A percentile compares a stretch with the other conserved stretches of the same genome.
phyloP scores from a whole-genome alignment of 2,888 invertebrate species.

The Chalcis sispes region DNA sequence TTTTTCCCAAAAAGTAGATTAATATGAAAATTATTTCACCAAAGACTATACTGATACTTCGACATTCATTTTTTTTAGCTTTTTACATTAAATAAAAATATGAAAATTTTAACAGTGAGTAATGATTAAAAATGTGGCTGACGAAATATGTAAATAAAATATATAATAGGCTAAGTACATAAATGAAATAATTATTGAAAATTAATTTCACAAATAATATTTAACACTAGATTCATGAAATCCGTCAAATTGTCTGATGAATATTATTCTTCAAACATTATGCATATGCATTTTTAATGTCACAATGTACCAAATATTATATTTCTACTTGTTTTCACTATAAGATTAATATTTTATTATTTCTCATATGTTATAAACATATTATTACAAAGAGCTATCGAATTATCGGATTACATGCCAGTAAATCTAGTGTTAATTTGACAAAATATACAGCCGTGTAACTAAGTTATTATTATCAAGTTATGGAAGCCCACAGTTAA shows the following conservation, averaged over 20 bases:
- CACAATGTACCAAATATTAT: too few species aligned
- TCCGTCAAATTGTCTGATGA: too few species aligned
- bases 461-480: too few species aligned
- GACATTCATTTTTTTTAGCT: not conserved
- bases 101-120: not conserved
- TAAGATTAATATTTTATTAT: too few species aligned
- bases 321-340: too few species aligned
- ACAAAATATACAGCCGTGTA: too few species aligned
- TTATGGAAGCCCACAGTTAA: constrained; percentile 30
- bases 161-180: not conserved
- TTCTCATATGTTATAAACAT: too few species aligned
- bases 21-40: constrained; percentile 14
- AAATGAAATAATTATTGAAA: not conserved
- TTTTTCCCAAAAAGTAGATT: constrained; percentile 31
- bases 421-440: too few species aligned
- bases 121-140: constrained; percentile 28
- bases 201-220: not conserved
- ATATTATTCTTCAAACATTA: too few species aligned
- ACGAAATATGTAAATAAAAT: not conserved
- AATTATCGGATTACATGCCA: too few species aligned
- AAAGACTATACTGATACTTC: constrained; percentile 25
- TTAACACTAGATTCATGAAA: not conserved
- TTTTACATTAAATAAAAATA: not conserved
- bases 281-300: too few species aligned
- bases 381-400: too few species aligned